A percentile compares a stretch with the other conserved stretches of the same genome.
Evolutionary conservation across 2,797 vertebrate species (phyloP).

Genomic region (Oryzias dopingdopingensis): DNA sequence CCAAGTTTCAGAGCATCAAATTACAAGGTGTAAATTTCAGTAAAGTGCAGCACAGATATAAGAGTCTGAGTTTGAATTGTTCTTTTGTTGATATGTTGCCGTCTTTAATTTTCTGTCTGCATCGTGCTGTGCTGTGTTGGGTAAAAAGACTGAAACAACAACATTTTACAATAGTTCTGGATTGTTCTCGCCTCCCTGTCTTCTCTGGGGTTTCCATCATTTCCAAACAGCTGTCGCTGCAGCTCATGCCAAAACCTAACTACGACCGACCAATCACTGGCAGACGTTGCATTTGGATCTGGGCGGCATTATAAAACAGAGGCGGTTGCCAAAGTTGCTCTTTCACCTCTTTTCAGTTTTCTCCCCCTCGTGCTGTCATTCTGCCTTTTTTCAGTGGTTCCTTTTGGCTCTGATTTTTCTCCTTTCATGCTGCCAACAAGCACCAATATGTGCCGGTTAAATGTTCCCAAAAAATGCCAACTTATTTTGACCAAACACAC

Average conservation of each 20-base stretch:
- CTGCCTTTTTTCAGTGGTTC: slow-evolving; percentile 31
- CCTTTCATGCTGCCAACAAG: slow-evolving; percentile 50
- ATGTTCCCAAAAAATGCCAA: slow-evolving; percentile 44
- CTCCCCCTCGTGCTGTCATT: slow-evolving; percentile 38
- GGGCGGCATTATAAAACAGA: slow-evolving; percentile 60
- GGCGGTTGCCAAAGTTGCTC: slow-evolving; percentile 46
- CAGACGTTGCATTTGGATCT: slow-evolving; percentile 64
- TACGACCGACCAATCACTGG: slow-evolving; percentile 64
- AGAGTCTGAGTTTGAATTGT: slow-evolving; percentile 41
- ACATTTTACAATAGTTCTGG: slow-evolving; percentile 69
- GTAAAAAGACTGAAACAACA: slow-evolving; percentile 55
- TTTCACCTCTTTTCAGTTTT: slow-evolving; percentile 25
- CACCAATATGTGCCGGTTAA: slow-evolving; percentile 47
- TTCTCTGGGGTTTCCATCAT: slow-evolving; percentile 71
- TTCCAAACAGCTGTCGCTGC: slow-evolving; percentile 76
- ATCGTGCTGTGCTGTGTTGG: slow-evolving; percentile 37
- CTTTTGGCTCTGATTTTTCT: slow-evolving; percentile 44
- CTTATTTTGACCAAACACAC: slow-evolving; percentile 33
- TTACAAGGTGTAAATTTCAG: slow-evolving; percentile 61
- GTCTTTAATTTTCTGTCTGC: slow-evolving; percentile 40
- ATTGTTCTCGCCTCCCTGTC: slow-evolving; percentile 49
- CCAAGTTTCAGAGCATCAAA: slow-evolving; percentile 65
- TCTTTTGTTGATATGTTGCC: slow-evolving; percentile 42
- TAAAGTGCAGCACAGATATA: slow-evolving; percentile 26
- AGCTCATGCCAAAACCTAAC: slow-evolving; percentile 67